Evolutionary conservation across 2,888 invertebrate species (phyloP).

Genomic region (Penaeus monodon): DNA sequence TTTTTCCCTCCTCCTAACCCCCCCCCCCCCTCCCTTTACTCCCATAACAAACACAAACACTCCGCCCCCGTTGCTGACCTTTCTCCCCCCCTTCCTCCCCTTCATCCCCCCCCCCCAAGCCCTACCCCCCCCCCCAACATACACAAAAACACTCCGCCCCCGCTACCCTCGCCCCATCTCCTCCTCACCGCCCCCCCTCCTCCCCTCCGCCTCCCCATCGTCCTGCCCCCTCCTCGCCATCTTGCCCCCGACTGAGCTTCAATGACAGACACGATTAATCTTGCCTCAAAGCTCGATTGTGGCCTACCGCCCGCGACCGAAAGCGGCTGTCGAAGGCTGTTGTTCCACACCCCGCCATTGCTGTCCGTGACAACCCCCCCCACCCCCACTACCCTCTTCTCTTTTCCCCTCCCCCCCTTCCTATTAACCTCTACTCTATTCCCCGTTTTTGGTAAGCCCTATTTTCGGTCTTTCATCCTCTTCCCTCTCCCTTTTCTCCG

Average conservation of each 20-base stretch:
- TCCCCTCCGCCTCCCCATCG: neutral
- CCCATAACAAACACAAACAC: too few relatives aligned
- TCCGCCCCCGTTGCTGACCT: too few relatives aligned
- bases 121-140: neutral
- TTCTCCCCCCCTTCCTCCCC: too few relatives aligned
- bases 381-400: neutral
- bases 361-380: slow-evolving; percentile 8
- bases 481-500: neutral
- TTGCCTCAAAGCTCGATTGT: slow-evolving; percentile 36
- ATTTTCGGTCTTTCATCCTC: neutral
- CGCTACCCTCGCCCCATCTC: neutral
- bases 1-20: neutral
- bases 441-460: neutral
- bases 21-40: neutral
- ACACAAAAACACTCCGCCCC: too few relatives aligned
- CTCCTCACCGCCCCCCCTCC: neutral
- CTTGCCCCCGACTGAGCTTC: slow-evolving; percentile 36
- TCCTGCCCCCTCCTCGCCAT: neutral
- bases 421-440: neutral
- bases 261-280: slow-evolving; percentile 50
- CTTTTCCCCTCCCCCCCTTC: neutral
- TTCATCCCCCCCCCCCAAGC: neutral
- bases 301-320: slow-evolving; percentile 21
- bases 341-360: too few relatives aligned
- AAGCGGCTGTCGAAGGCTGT: too few relatives aligned